Evolutionary conservation across 2,113 vertebrate species (phyloP), one percentile per base, ranked within the genome.

Genomic region (Leptodactylus fuscus): DNA sequence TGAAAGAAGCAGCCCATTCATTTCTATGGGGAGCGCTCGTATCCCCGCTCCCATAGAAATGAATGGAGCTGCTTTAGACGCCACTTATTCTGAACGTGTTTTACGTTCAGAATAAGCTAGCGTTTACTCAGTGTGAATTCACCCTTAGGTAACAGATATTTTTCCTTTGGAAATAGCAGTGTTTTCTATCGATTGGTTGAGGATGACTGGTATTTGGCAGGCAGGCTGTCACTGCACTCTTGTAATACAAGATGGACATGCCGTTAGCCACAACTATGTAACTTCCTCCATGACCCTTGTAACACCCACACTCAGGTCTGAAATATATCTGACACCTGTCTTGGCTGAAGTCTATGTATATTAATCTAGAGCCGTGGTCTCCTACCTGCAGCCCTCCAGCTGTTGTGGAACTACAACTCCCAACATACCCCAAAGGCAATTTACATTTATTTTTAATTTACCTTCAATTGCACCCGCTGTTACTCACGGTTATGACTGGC

Each of bases 241-340:
- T 36, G 75, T 78, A 49, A 67, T 65, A 51, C 81, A 24, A 34
- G 81, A 65, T 60, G 34, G 62, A 44, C 44, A 82, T 32, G 15
- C 6, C 32, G 15, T 29, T 78, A n/a, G 2, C 22, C 0, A 0
- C 1, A 44, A 0, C 1, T 34, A 0, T 10, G 41, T 29, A 34
- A 36, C 41, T 41, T 79, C 24, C 29, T 12, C 36, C 18, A n/a
- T n/a, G n/a, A n/a, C n/a, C n/a, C n/a, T n/a, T n/a, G 10, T 20
- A 53, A 53, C 49, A 41, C 71, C 32, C 49, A 44, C 29, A 29
- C 3, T 4, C 55, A 41, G 22, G 55, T 15, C 46, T 11, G 12
- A 10, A 3, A 15, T 70, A 29, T 27, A 18, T 24, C 75, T 69
- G n/a, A 3, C 0, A 1, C 15, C 5, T 1, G 8, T 0, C 18